Base-by-base conservation (phyloP, 2,113 vertebrate species). In the Ophthalmolycus amberensis region DNA sequence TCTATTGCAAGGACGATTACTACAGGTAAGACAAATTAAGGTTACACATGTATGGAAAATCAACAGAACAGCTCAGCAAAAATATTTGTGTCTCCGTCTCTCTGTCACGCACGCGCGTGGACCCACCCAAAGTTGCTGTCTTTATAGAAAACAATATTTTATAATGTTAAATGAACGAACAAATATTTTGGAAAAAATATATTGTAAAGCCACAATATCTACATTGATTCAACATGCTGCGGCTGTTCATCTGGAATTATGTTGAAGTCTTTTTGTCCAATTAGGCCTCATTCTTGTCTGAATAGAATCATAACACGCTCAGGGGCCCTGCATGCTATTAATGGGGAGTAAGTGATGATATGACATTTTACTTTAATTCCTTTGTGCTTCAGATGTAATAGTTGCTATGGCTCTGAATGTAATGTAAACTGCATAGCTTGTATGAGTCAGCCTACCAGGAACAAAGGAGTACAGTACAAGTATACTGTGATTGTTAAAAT, bases 1-100 rank as follows among this genome's bases (percentile, higher is more conserved):
- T 99, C 96, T 99, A 99, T 93, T 99, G 98, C 96, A 99, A 99
- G 94, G 98, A 99, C 94, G 98, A 99, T 95, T 99, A 99, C 85
- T 99, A 99, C 97, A 99, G 98, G 98, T 98, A 97, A 93, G 91
- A 88, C 84, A 80, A 85, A 80, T 67, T 3, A 75, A 77, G 66
- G 80, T 87, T 80, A 32, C 48, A 4, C 20, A 64, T 46, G 15
- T 10, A 2, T 65, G 3, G 12, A 59, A 63, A 63, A 52, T 20
- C 32, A 37, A n/a, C 5, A 40, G 22, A 37, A 64, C 37, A 18
- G 42, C 16, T 29, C 14, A 32, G 25, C 15, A 1, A 67, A 67
- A 32, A 48, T 25, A 11, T 5, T 11, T 8, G 37, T 5, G 59
- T 25, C 32, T 6, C 1, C 11, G 29, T 12, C 18, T 12, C 2